A percentile compares a stretch with the other conserved stretches of the same genome.
Evolutionary conservation across 2,888 invertebrate genomes (phyloP).

Genomic region (Leptinotarsa rubiginosa): DNA sequence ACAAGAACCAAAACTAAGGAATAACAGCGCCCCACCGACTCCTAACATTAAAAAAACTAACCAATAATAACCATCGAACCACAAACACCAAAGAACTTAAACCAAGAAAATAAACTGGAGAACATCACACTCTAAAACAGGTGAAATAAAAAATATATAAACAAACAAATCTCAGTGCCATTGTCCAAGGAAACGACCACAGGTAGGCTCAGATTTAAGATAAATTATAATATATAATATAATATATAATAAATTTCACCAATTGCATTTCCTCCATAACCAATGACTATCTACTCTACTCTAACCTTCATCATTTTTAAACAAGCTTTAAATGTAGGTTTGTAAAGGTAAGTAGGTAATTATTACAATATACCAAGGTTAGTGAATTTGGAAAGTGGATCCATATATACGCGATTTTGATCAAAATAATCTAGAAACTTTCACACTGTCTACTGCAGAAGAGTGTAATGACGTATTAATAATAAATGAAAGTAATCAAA

Average conservation of each 20-base stretch:
- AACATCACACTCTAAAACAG: too few species aligned
- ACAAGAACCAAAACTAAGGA: too few species aligned
- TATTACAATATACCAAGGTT: not conserved
- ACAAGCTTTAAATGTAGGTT: not conserved
- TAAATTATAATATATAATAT: not conserved
- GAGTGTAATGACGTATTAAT: not conserved
- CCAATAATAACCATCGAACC: too few species aligned
- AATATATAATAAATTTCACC: not conserved
- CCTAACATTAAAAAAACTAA: too few species aligned
- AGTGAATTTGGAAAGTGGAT: not conserved
- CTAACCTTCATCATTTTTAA: not conserved
- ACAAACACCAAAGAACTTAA: too few species aligned
- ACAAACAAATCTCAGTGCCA: not conserved
- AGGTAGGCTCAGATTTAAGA: not conserved
- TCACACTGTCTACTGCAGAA: not conserved
- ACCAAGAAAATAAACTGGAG: too few species aligned
- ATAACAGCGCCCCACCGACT: too few species aligned
- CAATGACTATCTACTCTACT: not conserved
- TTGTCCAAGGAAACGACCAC: not conserved
- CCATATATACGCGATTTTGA: not conserved
- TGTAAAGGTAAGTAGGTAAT: not conserved
- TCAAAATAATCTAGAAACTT: constrained; percentile 10
- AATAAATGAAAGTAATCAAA: constrained; percentile 10
- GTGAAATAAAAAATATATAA: not conserved
- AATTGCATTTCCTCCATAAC: not conserved